Conservation (phyloP, 1,140 invertebrate genomes). For the Paralvinella palmiformis region DNA sequence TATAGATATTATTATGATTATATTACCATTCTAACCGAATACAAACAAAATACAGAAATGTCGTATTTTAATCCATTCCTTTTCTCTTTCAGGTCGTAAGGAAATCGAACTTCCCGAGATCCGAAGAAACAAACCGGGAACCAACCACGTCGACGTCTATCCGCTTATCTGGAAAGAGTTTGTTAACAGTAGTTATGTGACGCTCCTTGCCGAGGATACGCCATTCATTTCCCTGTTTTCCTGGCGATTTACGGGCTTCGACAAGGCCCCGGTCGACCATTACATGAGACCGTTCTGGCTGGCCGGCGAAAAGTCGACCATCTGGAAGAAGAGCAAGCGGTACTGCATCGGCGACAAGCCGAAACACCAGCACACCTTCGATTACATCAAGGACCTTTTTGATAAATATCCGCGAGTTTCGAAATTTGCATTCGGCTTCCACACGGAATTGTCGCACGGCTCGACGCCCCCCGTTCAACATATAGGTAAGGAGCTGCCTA, state of each 20-base stretch:
- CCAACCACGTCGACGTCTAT: conserved; percentile 66
- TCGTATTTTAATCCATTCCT: no score
- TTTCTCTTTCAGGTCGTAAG: no score
- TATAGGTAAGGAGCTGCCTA: conserved; percentile 42
- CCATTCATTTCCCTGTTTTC: conserved; percentile 81
- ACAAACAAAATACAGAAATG: no score
- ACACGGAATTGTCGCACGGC: conserved; percentile 26
- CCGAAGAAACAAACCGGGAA: conserved; percentile 66
- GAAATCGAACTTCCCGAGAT: conserved; percentile 82
- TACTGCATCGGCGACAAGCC: conserved; percentile 76
- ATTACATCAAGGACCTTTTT: conserved; percentile 60
- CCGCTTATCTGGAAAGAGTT: conserved; percentile 56
- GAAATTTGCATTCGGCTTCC: conserved; percentile 14
- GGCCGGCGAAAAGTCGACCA: conserved; percentile 40
- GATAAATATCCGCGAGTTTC: neutral
- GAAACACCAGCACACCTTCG: conserved; percentile 65
- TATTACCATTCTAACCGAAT: no score
- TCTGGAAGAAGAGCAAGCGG: conserved; percentile 23
- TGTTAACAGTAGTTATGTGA: conserved; percentile 55
- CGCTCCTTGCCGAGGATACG: conserved; percentile 76
- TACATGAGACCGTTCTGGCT: conserved; percentile 75
- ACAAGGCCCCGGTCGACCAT: conserved; percentile 77
- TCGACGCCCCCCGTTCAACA: conserved; percentile 18
- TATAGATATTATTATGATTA: no score
- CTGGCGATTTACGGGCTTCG: conserved; percentile 83